Percentiles rank a stretch among this genome's conserved stretches.
phyloP scores from a whole-genome alignment of 1,140 invertebrate species.

The Daktulosphaira vitifoliae region DNA sequence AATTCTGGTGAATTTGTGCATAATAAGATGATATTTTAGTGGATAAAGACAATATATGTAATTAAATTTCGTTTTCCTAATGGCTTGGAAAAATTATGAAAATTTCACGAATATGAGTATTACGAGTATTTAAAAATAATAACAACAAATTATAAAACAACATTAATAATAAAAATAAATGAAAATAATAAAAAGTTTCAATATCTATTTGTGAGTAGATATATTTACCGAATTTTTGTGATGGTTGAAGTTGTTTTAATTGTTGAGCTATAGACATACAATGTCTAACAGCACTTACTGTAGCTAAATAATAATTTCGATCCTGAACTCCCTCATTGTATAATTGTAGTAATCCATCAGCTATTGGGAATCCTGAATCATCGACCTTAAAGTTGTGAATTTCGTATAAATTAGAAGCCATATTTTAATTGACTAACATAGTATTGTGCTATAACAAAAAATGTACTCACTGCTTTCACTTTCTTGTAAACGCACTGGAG shows the following conservation, averaged over 20 bases:
- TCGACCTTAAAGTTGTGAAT: conserved; percentile 43
- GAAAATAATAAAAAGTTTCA: too few species aligned
- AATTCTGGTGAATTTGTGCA: too few species aligned
- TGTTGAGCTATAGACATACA: conserved; percentile 50
- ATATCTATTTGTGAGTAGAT: too few species aligned
- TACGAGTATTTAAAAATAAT: too few species aligned
- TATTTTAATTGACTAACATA: too few species aligned
- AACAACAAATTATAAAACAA: too few species aligned
- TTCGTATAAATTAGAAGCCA: not conserved
- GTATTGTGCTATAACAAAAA: not conserved
- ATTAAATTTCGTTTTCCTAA: too few species aligned
- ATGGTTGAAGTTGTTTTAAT: conserved; percentile 34
- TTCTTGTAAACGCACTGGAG: conserved; percentile 58
- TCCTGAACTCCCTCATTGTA: conserved; percentile 62
- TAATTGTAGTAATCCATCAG: conserved; percentile 55
- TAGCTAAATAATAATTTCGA: conserved; percentile 59
- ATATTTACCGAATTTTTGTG: conserved; percentile 32
- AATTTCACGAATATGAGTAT: too few species aligned
- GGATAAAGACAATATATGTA: too few species aligned
- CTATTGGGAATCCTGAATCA: conserved; percentile 53
- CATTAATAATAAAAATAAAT: too few species aligned
- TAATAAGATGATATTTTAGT: too few species aligned
- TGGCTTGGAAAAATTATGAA: too few species aligned
- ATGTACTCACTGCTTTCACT: conserved; percentile 49
- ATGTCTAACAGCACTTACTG: conserved; percentile 54